Base-by-base conservation (phyloP, 2,888 invertebrate species). In the Drosophila infuscata region DNA sequence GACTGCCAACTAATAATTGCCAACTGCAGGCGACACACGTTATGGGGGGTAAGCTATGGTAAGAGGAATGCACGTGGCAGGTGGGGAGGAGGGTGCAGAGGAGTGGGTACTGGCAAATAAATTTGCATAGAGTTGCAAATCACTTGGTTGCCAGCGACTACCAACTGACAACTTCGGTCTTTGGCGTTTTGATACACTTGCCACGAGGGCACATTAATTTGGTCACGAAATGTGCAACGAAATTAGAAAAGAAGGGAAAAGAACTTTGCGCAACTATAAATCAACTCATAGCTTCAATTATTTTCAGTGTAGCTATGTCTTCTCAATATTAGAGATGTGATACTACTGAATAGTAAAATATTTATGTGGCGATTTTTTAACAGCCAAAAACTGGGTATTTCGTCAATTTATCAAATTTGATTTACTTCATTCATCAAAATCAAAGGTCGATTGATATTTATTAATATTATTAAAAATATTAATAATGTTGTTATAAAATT, bases 101-200 rank as follows among this genome's bases (percentile, higher is more conserved):
- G 6, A 3, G 17, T 17, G 6, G 7, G 17, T 36, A 70, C 63
- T 69, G 71, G 76, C 84, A 78, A 71, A 75, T 80, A 88, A 88
- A 85, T 85, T 85, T 85, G 79, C 85, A 85, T 81, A 72, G 83
- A 82, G 90, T 82, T 89, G 85, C 85, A 85, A 85, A 85, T 85
- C 90, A 85, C 76, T 85, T 85, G 70, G 81, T 77, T 82, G 70
- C 77, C 82, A 73, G 77, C 74, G 57, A 79, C 70, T 70, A 58
- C 65, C 71, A 64, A 54, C 70, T 64, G 56, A 38, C 75, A 70
- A 64, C 66, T 57, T 56, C 11, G 36, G 32, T 65, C 36, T 46
- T 52, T 53, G 6, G 11, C n/a, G 12, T 65, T 57, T 36, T 5
- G 25, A 36, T 68, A 69, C 68, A 35, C 68, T 68, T n/a, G 17